Evolutionary conservation across 2,113 vertebrate species (phyloP).

Genomic region (Poecilia latipinna): DNA sequence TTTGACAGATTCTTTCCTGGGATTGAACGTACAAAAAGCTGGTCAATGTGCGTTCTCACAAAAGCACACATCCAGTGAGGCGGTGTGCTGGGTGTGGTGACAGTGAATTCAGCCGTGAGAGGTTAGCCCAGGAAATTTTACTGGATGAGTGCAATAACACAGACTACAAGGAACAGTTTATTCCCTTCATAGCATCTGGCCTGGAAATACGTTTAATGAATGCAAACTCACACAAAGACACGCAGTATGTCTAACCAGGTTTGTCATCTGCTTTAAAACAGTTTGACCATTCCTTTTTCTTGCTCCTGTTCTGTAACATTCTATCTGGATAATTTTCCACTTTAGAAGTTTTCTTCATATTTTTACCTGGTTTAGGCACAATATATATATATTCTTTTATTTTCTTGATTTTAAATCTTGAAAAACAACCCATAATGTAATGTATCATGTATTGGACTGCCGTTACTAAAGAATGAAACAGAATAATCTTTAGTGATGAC

Average conservation of each 20-base stretch:
- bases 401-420: background rate
- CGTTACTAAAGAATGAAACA: background rate
- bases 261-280: constrained; percentile 9
- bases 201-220: constrained; percentile 12
- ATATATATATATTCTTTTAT: constrained; percentile 7
- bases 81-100: constrained; percentile 19
- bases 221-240: constrained; percentile 4
- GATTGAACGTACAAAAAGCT: constrained; percentile 18
- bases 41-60: constrained; percentile 14
- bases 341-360: background rate
- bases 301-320: background rate
- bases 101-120: constrained; percentile 24
- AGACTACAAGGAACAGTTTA: constrained; percentile 24
- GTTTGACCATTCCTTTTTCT: background rate
- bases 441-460: background rate
- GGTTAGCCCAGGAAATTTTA: constrained; percentile 25
- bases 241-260: background rate
- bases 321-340: background rate
- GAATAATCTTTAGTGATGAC: background rate
- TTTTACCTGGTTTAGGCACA: background rate
- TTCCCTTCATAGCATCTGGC: constrained; percentile 17
- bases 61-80: constrained; percentile 2
- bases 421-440: background rate
- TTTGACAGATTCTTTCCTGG: constrained; percentile 22
- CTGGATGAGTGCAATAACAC: constrained; percentile 20